Evolutionary conservation across 1,140 invertebrate species (phyloP), one percentile per base, ranked within the genome.

Genomic region (Scaptomyza hsui): DNA sequence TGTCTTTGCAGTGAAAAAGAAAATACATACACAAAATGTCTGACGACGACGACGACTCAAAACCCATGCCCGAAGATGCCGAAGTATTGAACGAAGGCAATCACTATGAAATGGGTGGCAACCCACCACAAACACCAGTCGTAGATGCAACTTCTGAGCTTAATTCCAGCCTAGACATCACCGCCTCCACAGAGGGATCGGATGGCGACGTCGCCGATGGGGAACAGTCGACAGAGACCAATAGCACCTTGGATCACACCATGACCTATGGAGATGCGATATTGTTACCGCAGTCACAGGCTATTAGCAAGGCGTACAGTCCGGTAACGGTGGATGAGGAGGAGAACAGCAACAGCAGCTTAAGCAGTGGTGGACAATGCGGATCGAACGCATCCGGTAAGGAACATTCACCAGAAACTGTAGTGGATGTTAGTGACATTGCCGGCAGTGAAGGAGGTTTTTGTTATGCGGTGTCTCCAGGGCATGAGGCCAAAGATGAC

Each of bases 141-240:
- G 45, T 68, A 3, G 75, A 78, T 63, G 57, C 61, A 6, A 47
- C 71, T 5, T 56, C 75, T 1, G 71, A 72, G 5, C 21, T 82
- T 5, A 82, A 39, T 55, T 55, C 65, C 12, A 83, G 49, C 5
- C 42, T 78, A 0, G 75, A 78, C 39, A 48, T 82, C 1, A 82
- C 79, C 35, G 71, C 65, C 9, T 83, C 79, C 4, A 72, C 68
- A 2, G 75, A 78, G 13, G 35, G 53, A 1, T 59, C 61, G 1
- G 78, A 82, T 13, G 53, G 52, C 4, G 57, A 61, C 10, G 52
- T 26, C 4, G 37, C 4, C 2, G 52, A 48, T 4, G 16, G 19
- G 2, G 53, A 65, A 19, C 24, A 24, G 3, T 65, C 68, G n/a
- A 35, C 19, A 7, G 37, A 37, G 0, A 55, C 37, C 2, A 52